phyloP scores from a whole-genome alignment of 2,797 vertebrate genomes.

The Bovichtus diacanthus region DNA sequence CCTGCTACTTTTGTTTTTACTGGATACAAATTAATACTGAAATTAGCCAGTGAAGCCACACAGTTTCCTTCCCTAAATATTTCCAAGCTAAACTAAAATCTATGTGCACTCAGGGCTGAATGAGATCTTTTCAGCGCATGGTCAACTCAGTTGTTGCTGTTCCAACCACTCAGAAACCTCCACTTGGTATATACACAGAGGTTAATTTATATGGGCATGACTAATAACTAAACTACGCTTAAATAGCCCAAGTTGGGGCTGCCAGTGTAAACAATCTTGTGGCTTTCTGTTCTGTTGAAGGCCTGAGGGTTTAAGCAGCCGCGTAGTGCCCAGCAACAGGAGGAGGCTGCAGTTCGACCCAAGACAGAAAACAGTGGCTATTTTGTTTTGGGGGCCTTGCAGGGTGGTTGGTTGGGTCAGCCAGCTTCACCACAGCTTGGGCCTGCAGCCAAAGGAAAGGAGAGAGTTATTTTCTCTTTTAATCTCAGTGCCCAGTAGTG shows the following conservation, averaged over 20 bases:
- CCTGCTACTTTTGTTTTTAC: neutral
- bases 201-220: slow-evolving; percentile 54
- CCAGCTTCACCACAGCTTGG: slow-evolving; percentile 51
- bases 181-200: slow-evolving; percentile 18
- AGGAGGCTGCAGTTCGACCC: slow-evolving; percentile 45
- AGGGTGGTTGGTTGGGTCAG: slow-evolving; percentile 56
- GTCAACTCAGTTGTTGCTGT: slow-evolving; percentile 12
- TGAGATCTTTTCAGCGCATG: slow-evolving; percentile 19
- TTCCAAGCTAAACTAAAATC: slow-evolving; percentile 24
- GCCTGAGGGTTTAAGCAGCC: slow-evolving; percentile 57
- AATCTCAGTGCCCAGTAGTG: slow-evolving; percentile 56
- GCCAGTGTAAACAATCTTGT: slow-evolving; percentile 68
- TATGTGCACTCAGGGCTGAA: slow-evolving; percentile 1
- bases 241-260: slow-evolving; percentile 20
- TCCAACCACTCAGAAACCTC: slow-evolving; percentile 29
- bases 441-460: slow-evolving; percentile 60
- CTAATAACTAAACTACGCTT: slow-evolving; percentile 39
- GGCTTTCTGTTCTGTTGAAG: slow-evolving; percentile 51
- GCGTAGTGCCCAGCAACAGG: slow-evolving; percentile 48
- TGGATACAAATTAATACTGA: slow-evolving; percentile 11
- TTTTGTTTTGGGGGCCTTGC: slow-evolving; percentile 74
- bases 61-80: neutral
- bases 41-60: slow-evolving; percentile 3
- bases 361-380: slow-evolving; percentile 69
- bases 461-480: slow-evolving; percentile 28